phyloP scores from a whole-genome alignment of 2,888 invertebrate species.

The Melanostoma mellinum region DNA sequence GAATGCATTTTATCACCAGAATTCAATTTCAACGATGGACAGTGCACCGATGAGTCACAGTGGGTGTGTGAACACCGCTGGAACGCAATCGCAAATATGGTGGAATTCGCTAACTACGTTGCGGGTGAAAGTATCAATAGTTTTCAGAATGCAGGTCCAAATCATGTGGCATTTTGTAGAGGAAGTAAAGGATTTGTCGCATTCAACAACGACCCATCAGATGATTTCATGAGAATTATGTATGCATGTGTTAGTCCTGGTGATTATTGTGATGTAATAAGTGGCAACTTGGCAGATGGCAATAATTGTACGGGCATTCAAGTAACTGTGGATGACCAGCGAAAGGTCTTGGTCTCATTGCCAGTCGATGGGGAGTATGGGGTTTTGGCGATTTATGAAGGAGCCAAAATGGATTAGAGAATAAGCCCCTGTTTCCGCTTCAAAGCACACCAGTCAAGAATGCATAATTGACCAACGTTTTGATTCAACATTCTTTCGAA shows the following conservation, averaged over 20 bases:
- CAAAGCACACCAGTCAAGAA: not conserved
- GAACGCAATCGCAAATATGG: conserved; percentile 89
- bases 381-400: conserved; percentile 86
- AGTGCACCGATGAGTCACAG: conserved; percentile 87
- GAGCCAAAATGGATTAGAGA: conserved; percentile 80
- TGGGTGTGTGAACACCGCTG: conserved; percentile 92
- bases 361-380: conserved; percentile 84
- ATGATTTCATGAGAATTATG: conserved; percentile 29
- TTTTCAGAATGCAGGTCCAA: conserved; percentile 90
- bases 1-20: conserved; percentile 83
- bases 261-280: conserved; percentile 87
- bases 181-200: conserved; percentile 83
- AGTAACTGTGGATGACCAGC: conserved; percentile 84
- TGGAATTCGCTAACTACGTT: conserved; percentile 87
- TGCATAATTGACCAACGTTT: too few relatives aligned
- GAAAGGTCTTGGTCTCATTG: conserved; percentile 84
- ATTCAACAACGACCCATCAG: conserved; percentile 62
- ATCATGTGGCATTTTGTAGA: conserved; percentile 91
- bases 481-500: conserved; percentile 1
- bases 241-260: conserved; percentile 84
- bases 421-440: not conserved
- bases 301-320: conserved; percentile 85
- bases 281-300: conserved; percentile 82
- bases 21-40: conserved; percentile 84
- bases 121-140: conserved; percentile 83